phyloP scores from a whole-genome alignment of 2,113 vertebrate species.

The Sinocyclocheilus maitianheensis region DNA sequence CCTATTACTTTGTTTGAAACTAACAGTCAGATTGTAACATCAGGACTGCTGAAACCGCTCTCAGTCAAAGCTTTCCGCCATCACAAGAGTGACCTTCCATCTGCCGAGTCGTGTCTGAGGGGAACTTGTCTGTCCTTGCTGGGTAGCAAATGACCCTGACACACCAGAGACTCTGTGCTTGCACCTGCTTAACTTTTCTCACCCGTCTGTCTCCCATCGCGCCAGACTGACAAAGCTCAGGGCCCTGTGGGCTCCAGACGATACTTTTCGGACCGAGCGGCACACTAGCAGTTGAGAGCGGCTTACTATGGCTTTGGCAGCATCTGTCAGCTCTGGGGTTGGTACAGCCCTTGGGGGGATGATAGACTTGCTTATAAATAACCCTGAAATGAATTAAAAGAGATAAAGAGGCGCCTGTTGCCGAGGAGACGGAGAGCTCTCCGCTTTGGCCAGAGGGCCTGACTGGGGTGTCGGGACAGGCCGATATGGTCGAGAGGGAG shows the following conservation, averaged over 20 bases:
- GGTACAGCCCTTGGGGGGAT: conserved; percentile 53
- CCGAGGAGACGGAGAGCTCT: conserved; percentile 37
- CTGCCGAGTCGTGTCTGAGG: conserved; percentile 69
- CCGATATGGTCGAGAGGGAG: conserved; percentile 27
- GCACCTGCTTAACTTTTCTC: conserved; percentile 76
- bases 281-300: conserved; percentile 36
- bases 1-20: not conserved
- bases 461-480: conserved; percentile 51
- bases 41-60: conserved; percentile 32
- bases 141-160: conserved; percentile 77
- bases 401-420: conserved; percentile 54
- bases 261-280: conserved; percentile 58
- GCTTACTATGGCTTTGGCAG: conserved; percentile 51
- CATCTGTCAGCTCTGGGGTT: conserved; percentile 59
- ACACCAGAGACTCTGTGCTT: conserved; percentile 68
- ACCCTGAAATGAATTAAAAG: conserved; percentile 55
- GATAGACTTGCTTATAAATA: conserved; percentile 58
- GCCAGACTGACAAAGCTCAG: conserved; percentile 68
- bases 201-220: conserved; percentile 69
- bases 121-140: conserved; percentile 72
- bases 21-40: not conserved
- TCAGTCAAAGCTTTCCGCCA: conserved; percentile 57
- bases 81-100: conserved; percentile 74
- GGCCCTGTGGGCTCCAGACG: conserved; percentile 59
- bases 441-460: conserved; percentile 31